Base-by-base conservation (phyloP, 2,113 vertebrate genomes). In the Burhinus bistriatus region DNA sequence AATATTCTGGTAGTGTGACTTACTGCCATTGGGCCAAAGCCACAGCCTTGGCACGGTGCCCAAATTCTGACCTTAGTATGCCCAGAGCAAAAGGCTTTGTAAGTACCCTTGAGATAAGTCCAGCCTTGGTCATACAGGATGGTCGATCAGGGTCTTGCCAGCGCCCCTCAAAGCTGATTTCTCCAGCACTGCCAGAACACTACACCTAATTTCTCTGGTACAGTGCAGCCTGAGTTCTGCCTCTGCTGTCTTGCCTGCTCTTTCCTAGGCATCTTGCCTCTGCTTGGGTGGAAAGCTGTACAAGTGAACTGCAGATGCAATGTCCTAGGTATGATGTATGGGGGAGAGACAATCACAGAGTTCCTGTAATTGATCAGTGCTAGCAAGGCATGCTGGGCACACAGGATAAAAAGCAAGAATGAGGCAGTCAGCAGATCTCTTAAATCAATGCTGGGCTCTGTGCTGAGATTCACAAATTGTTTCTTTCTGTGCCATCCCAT, bases 91-190 rank as follows among this genome's bases (percentile, higher is more conserved):
- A 96, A 69, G 42, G 9, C 15, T 90, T 90, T 69, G 34, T 55
- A 80, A 93, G 11, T 18, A 83, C 26, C 16, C 30, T 34, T 34
- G 65, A 84, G 18, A 0, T 16, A 65, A 69, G 25, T 36, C 58
- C 30, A 77, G 36, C 6, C 26, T 6, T 2, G 0, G 19, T 75
- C 21, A 42, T 12, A 34, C 2, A 79, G 13, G 5, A 7, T 5
- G 7, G 9, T 29, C 64, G 40, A 68, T 38, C 5, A 21, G 13
- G 42, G 32, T 70, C 38, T 83, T 76, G 22, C 17, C 32, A 91
- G 45, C 2, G 3, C 13, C 36, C 61, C 26, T 81, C 64, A 89
- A 77, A 84, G 5, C 12, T 58, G 21, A 61, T 75, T 77, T 87
- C 51, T 81, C 21, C 34, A 80, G 55, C 11, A 16, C 18, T 77